Evolutionary conservation across 2,113 vertebrate genomes (phyloP), one percentile per base, ranked within the genome.

Genomic region (Pampusana beccarii): DNA sequence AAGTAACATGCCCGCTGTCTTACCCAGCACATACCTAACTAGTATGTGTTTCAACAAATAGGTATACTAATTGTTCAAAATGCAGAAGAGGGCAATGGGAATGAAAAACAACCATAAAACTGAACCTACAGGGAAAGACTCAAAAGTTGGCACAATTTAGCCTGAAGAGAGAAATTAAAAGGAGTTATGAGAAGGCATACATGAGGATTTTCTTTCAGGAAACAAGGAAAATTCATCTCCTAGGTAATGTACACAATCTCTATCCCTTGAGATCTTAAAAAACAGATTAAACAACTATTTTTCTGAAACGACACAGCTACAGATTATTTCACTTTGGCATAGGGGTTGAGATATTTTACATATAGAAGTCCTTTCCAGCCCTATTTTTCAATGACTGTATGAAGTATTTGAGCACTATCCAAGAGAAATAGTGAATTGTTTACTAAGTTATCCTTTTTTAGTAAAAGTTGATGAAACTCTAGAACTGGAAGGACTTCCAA

Each of bases 381-480:
- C 46, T 86, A 34, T 58, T 86, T 94, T 94, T 95, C 54, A 86
- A 66, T 77, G 57, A 65, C 10, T 88, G 5, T 69, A 81, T 90
- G 40, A 90, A 74, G 40, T 34, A 90, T 62, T 95, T 93, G 83
- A 93, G 31, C 31, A 44, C n/a, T 23, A 12, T 88, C 86, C 91
- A 93, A 96, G 48, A 92, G 67, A 95, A 95, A 86, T 7, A 88
- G 12, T 40, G 23, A 11, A 53, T 42, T 54, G 44, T 86, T 94
- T 88, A 86, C 21, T 46, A 77, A 86, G 58, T 62, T 40, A 88
- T 73, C 48, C 3, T 80, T 93, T 77, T 80, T 88, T 91, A 73
- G 58, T 42, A 66, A 73, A 88, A 83, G 50, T 8, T 73, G 62
- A 34, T 77, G 74, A 93, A 93, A 92, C 36, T 34, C 36, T 79